A percentile compares a stretch with the other conserved stretches of the same genome.
Evolutionary conservation across 2,797 vertebrate species (phyloP).

Genomic region (Enteromius viviparus): DNA sequence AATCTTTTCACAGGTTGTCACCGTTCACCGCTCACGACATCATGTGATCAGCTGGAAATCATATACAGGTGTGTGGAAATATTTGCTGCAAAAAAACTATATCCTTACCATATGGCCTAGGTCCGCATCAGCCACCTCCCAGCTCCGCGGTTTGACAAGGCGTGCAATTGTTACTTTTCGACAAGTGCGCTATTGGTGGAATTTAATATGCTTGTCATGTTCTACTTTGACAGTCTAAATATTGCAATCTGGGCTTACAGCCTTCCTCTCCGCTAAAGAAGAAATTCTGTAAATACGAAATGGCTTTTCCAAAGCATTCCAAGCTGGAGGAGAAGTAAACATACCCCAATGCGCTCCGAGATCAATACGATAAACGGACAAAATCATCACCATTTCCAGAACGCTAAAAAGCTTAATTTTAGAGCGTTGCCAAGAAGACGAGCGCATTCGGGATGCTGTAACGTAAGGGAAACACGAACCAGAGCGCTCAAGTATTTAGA

Average conservation of each 20-base stretch:
- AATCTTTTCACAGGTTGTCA: constrained; percentile 76
- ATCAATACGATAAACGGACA: constrained; percentile 72
- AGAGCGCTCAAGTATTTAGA: constrained; percentile 61
- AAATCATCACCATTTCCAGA: constrained; percentile 72
- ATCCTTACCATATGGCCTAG: constrained; percentile 54
- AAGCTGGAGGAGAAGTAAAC: constrained; percentile 74
- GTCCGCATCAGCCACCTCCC: constrained; percentile 54
- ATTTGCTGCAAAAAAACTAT: constrained; percentile 26
- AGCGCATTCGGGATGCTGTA: constrained; percentile 42
- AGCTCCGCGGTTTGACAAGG: constrained; percentile 53
- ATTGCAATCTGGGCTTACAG: constrained; percentile 73
- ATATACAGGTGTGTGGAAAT: constrained; percentile 71
- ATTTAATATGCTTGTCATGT: constrained; percentile 69
- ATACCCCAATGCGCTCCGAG: constrained; percentile 64
- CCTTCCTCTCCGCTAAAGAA: constrained; percentile 44
- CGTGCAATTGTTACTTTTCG: constrained; percentile 59
- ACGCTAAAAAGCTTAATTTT: constrained; percentile 60
- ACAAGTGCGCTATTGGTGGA: constrained; percentile 56
- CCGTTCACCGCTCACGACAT: constrained; percentile 66
- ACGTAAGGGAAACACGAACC: constrained; percentile 61
- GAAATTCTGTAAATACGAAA: constrained; percentile 69
- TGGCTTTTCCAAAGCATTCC: constrained; percentile 68
- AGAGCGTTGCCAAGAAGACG: constrained; percentile 45
- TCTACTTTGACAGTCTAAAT: constrained; percentile 76
- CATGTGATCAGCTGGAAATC: constrained; percentile 73